These are phyloP conservation scores for Danaus plexippus DNA, from an alignment of 1,140 invertebrate species.

Conservation along the genomic window DNA sequence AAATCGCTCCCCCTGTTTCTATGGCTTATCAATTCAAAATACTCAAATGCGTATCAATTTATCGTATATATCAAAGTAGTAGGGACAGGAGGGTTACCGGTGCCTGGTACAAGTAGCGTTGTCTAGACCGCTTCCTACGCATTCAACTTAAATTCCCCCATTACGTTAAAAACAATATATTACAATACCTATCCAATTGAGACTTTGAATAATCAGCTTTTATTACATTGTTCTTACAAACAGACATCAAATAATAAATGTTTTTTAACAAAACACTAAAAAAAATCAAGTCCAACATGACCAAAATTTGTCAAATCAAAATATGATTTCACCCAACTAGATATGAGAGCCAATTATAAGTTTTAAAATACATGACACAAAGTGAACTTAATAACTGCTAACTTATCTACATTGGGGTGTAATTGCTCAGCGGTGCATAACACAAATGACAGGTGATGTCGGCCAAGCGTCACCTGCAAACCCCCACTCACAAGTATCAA, in stretches of 20 bases:
- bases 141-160: slow-evolving; percentile 8
- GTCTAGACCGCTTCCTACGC: slow-evolving; percentile 13
- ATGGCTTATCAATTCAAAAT: slow-evolving; percentile 18
- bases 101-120: slow-evolving; percentile 45
- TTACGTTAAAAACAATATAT: too few species aligned
- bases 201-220: too few species aligned
- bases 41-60: slow-evolving; percentile 42
- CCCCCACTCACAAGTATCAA: slow-evolving; percentile 39
- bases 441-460: slow-evolving; percentile 54
- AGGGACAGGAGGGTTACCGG: slow-evolving; percentile 37
- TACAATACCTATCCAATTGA: too few species aligned
- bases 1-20: slow-evolving; percentile 19
- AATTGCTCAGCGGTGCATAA: slow-evolving; percentile 54
- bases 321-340: too few species aligned
- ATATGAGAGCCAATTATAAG: slow-evolving; percentile 3
- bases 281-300: too few species aligned
- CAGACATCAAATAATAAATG: too few species aligned
- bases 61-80: slow-evolving; percentile 29
- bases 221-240: too few species aligned
- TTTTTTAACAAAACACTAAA: too few species aligned
- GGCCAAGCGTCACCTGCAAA: slow-evolving; percentile 55
- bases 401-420: slow-evolving; percentile 31
- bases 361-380: slow-evolving; percentile 6
- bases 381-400: slow-evolving; percentile 7
- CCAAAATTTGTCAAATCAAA: too few species aligned